These are phyloP conservation scores for Synergus gifuensis DNA, from an alignment of 2,888 invertebrate genomes.

Conservation along the genomic window DNA sequence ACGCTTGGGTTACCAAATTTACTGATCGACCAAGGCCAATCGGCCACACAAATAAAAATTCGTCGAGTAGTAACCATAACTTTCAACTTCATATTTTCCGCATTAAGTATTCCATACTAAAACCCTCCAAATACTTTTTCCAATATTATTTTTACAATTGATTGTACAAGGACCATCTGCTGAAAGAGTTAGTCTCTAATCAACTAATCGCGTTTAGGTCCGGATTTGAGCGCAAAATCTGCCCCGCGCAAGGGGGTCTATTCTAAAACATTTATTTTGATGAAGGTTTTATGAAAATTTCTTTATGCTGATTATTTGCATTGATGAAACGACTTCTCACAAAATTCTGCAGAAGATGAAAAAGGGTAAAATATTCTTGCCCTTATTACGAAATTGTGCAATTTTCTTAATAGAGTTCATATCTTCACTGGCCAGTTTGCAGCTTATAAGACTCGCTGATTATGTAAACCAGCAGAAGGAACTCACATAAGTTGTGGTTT, in stretches of 20 bases:
- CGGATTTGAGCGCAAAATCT: background rate
- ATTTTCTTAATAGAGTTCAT: conserved; percentile 1
- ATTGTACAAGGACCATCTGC: conserved; percentile 1
- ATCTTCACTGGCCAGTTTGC: conserved; percentile 19
- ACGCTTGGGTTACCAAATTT: conserved; percentile 41
- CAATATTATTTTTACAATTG: conserved; percentile 7
- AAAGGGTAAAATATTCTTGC: background rate
- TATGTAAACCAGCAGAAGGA: conserved; percentile 24
- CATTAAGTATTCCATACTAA: conserved; percentile 8
- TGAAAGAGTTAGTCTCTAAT: background rate
- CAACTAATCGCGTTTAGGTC: background rate
- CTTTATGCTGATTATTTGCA: background rate
- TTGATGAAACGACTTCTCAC: conserved; percentile 1
- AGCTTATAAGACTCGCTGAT: conserved; percentile 28
- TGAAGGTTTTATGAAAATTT: background rate
- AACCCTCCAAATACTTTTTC: background rate
- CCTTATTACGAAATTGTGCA: background rate
- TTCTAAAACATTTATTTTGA: background rate
- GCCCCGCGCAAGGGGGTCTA: background rate
- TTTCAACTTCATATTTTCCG: conserved; percentile 23
- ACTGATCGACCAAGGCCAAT: conserved; percentile 46
- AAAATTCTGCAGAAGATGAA: background rate
- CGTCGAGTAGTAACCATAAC: conserved; percentile 24
- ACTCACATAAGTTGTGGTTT: conserved; percentile 32
- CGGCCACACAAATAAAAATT: conserved; percentile 23